Conservation (phyloP, 2,113 vertebrate species). For the Halcyon malimbica region DNA sequence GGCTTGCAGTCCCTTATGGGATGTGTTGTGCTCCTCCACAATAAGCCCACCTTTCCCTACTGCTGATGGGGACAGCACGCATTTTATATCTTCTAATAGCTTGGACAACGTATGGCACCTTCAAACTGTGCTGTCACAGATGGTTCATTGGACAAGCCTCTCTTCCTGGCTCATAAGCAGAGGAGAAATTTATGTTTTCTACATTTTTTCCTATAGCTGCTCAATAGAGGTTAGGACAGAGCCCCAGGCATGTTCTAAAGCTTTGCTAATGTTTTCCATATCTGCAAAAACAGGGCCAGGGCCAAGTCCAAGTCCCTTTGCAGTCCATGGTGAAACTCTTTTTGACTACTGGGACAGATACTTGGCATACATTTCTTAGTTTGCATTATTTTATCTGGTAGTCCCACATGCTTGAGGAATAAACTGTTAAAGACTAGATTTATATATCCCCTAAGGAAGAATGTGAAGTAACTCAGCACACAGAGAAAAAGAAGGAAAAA, state of each 20-base stretch:
- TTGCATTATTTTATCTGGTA: slow-evolving; percentile 37
- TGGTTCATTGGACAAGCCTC: neutral
- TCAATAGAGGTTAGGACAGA: slow-evolving; percentile 27
- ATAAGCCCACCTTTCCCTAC: neutral
- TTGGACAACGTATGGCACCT: neutral
- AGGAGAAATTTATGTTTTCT: slow-evolving; percentile 38
- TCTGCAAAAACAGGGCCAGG: slow-evolving; percentile 29
- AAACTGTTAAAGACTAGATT: neutral
- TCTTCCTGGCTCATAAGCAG: neutral
- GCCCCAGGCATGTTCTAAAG: slow-evolving; percentile 51
- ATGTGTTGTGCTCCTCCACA: neutral
- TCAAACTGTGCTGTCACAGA: neutral
- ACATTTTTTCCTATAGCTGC: slow-evolving; percentile 53
- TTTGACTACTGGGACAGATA: slow-evolving; percentile 29
- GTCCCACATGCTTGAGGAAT: neutral
- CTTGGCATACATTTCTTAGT: neutral
- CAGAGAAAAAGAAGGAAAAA: neutral
- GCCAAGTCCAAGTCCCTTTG: slow-evolving; percentile 17
- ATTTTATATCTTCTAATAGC: neutral
- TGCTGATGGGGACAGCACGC: neutral
- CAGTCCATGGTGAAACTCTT: slow-evolving; percentile 14
- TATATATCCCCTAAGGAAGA: neutral
- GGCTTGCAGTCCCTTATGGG: neutral
- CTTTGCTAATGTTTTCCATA: slow-evolving; percentile 31
- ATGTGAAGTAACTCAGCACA: neutral